Evolutionary conservation across 2,888 invertebrate genomes (phyloP).

Genomic region (Merodon equestris): DNA sequence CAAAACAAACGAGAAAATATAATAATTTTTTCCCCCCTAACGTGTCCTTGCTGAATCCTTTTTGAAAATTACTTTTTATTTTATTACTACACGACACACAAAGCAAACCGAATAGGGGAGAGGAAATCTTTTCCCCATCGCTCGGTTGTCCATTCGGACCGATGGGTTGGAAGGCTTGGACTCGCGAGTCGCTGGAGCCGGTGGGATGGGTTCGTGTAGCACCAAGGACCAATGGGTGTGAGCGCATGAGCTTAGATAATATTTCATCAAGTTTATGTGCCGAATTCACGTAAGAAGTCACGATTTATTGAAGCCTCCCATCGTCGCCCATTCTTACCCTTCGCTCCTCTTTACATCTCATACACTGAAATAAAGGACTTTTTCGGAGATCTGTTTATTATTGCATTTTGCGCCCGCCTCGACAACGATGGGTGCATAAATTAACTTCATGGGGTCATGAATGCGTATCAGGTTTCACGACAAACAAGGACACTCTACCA

Average conservation of each 20-base stretch:
- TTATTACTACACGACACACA: constrained; percentile 52
- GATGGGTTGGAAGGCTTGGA: background rate
- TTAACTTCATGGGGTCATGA: constrained; percentile 56
- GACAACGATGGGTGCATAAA: constrained; percentile 29
- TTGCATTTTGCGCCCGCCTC: background rate
- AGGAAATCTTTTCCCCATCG: too few relatives aligned
- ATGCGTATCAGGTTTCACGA: constrained; percentile 8
- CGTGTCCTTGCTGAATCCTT: constrained; percentile 29
- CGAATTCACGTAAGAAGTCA: constrained; percentile 65
- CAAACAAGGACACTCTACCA: constrained; percentile 29
- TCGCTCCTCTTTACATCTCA: background rate
- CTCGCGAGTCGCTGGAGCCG: too few relatives aligned
- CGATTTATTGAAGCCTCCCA: constrained; percentile 56
- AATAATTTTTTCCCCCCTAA: too few relatives aligned
- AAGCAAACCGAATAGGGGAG: constrained; percentile 51
- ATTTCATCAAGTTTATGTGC: constrained; percentile 65
- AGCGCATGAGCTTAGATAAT: constrained; percentile 53
- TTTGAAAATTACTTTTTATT: constrained; percentile 65
- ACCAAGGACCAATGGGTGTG: constrained; percentile 30
- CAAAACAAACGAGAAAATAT: constrained; percentile 18
- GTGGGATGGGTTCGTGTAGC: too few relatives aligned
- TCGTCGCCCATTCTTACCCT: constrained; percentile 13
- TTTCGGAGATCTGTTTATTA: too few relatives aligned
- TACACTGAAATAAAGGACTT: too few relatives aligned
- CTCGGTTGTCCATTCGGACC: background rate